These are phyloP conservation scores for Pegea sp. DNA, from an alignment of 23 tunicate species.

Conservation along the genomic window DNA sequence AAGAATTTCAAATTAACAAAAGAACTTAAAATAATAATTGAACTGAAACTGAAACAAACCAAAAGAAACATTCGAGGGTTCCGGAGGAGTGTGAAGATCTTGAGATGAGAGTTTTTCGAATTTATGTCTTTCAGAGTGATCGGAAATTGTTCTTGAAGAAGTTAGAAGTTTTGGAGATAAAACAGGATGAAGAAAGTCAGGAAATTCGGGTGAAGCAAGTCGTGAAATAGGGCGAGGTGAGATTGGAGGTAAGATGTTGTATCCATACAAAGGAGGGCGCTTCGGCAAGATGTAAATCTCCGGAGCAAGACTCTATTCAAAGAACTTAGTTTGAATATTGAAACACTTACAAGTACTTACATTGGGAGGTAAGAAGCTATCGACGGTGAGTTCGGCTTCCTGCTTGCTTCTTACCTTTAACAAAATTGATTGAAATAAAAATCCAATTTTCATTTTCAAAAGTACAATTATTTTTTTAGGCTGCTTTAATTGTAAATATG, in stretches of 20 bases:
- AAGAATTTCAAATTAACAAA: no score
- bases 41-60: no score
- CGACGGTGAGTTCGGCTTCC: slow-evolving; percentile 33
- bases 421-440: slow-evolving; percentile 3
- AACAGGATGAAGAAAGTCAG: background rate
- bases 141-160: no score
- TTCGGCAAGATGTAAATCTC: background rate
- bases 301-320: background rate
- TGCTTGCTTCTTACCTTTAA: slow-evolving; percentile 48
- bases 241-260: background rate
- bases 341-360: slow-evolving; percentile 36
- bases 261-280: background rate
- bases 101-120: no score
- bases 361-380: slow-evolving; percentile 57
- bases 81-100: no score
- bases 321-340: background rate
- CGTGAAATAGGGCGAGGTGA: background rate
- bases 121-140: no score
- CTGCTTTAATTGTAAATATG: no score
- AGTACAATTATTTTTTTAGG: no score
- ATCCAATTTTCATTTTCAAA: no score
- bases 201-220: background rate
- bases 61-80: no score
- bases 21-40: no score
- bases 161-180: no score